phyloP scores from a whole-genome alignment of 2,888 invertebrate genomes.

The Venustoraphidia nigricollis region DNA sequence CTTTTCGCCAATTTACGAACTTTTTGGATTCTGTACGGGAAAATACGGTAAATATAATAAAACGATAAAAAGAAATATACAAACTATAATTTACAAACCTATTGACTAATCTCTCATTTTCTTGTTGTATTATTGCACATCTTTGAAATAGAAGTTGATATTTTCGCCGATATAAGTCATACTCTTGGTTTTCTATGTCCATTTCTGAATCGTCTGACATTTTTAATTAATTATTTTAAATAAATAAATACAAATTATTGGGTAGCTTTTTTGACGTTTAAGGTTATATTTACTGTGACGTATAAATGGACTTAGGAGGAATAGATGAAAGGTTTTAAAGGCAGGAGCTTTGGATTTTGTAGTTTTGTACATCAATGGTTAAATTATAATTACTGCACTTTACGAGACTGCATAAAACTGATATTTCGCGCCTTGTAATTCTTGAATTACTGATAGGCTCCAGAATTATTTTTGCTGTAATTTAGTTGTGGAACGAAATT shows the following conservation, averaged over 20 bases:
- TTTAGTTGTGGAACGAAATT: too few species aligned
- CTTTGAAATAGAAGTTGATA: constrained; percentile 56
- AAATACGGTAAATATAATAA: constrained; percentile 8
- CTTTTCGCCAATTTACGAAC: constrained; percentile 52
- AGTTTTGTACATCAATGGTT: too few species aligned
- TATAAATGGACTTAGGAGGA: not conserved
- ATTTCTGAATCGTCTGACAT: constrained; percentile 46
- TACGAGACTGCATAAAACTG: too few species aligned
- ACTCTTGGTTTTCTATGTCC: constrained; percentile 37
- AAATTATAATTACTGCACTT: too few species aligned
- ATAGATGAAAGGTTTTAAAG: too few species aligned
- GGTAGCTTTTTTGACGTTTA: not conserved
- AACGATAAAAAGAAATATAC: not conserved
- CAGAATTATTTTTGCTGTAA: too few species aligned
- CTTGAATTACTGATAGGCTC: too few species aligned
- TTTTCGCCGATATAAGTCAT: constrained; percentile 56
- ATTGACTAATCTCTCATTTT: constrained; percentile 57
- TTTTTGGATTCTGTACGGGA: constrained; percentile 42
- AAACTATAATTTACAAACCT: constrained; percentile 25
- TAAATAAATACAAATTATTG: not conserved
- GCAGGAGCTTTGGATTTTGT: too few species aligned
- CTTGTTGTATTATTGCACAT: constrained; percentile 61
- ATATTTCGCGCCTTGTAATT: too few species aligned
- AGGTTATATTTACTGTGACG: not conserved
- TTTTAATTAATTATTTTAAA: constrained; percentile 7